These are phyloP conservation scores for Hydractinia symbiolongicarpus DNA, from an alignment of 30 jellyfish, hydroid and myxozoan genomes.

Conservation along the genomic window DNA sequence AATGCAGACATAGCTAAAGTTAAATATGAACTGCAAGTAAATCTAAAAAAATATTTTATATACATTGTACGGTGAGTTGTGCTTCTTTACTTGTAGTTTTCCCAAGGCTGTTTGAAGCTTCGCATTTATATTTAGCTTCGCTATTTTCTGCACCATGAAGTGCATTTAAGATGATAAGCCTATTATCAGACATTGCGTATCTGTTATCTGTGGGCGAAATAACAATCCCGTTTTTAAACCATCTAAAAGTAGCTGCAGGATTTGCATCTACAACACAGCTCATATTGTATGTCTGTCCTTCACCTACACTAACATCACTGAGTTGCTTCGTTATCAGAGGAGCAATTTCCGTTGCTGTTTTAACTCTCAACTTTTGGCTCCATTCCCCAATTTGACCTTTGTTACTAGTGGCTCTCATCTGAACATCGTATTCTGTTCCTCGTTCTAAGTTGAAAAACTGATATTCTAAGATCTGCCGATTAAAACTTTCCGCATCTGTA, in stretches of 20 bases:
- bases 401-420: conserved; percentile 25
- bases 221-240: conserved; percentile 13
- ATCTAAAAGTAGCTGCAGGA: conserved; percentile 23
- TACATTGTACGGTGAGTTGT: conserved; percentile 25
- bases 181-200: not conserved
- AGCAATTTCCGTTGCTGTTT: conserved; percentile 3
- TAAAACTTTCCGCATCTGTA: not conserved
- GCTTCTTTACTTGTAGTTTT: conserved; percentile 20
- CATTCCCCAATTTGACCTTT: conserved; percentile 32
- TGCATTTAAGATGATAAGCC: not conserved
- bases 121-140: conserved; percentile 32
- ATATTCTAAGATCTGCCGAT: conserved; percentile 12
- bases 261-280: conserved; percentile 27
- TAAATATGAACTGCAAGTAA: no score
- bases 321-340: conserved; percentile 18
- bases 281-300: conserved; percentile 1
- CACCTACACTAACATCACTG: conserved; percentile 13
- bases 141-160: conserved; percentile 13
- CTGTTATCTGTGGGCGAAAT: not conserved
- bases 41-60: not conserved
- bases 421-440: conserved; percentile 19
- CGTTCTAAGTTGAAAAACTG: conserved; percentile 15
- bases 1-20: no score
- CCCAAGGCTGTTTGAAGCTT: conserved; percentile 19
- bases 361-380: conserved; percentile 20